A percentile compares a stretch with the other conserved stretches of the same genome.
Evolutionary conservation across 35 echinoderm and acorn worm species (phyloP).

Genomic region (Amphiura filiformis): DNA sequence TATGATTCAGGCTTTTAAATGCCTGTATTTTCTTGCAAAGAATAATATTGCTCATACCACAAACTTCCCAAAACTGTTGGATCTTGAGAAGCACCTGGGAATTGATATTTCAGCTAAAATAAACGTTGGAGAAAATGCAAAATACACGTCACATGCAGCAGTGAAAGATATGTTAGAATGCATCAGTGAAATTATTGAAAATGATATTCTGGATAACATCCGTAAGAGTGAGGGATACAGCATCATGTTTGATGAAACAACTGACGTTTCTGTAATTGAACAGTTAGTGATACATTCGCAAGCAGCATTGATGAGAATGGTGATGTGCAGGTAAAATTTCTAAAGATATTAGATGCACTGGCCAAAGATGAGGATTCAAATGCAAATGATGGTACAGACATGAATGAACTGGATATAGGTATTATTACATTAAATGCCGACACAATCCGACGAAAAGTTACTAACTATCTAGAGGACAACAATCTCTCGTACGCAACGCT

Average conservation of each 20-base stretch:
- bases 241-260: slow-evolving; percentile 54
- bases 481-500: background rate
- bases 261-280: slow-evolving; percentile 41
- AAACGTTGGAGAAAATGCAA: background rate
- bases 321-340: slow-evolving; percentile 32
- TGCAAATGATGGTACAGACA: slow-evolving; percentile 1
- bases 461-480: background rate
- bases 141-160: background rate
- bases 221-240: background rate
- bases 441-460: background rate
- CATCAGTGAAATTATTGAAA: background rate
- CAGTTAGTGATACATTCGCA: slow-evolving; percentile 48
- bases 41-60: slow-evolving; percentile 37
- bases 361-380: too few species aligned
- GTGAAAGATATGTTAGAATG: background rate
- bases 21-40: background rate
- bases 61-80: slow-evolving; percentile 3
- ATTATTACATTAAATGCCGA: background rate
- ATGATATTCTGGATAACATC: background rate
- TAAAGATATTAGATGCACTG: slow-evolving; percentile 43
- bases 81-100: background rate
- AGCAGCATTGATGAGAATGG: slow-evolving; percentile 41
- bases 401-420: slow-evolving; percentile 8
- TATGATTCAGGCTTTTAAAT: slow-evolving; percentile 14
- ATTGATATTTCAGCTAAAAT: background rate